Evolutionary conservation across 2,888 invertebrate species (phyloP), one percentile per base, ranked within the genome.

Genomic region (Catocala sponsa): DNA sequence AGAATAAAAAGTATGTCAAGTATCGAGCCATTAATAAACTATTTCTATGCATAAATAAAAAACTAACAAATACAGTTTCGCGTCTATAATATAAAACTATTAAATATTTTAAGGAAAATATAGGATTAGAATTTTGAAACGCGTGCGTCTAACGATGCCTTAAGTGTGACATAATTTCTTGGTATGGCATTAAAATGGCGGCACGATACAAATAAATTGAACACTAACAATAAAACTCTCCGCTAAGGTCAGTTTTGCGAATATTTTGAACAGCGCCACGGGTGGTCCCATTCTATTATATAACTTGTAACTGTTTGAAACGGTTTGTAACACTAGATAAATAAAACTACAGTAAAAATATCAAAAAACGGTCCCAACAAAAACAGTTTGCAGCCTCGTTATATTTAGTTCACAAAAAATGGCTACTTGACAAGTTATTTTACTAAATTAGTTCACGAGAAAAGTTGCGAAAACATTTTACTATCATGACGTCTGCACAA

Each of bases 221-320:
- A 77, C 70, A 79, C 78, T 83, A 81, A 83, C 81, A 84, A 83
- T 86, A 83, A 83, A 84, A 80, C 67, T 60, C 65, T 55, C 38
- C 59, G 64, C 56, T 76, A 82, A 83, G 79, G 81, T 84, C 81
- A 80, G 68, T 74, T 74, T 68, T 61, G 77, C 74, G 73, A 74
- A 71, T 78, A 78, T 73, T 76, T 79, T 60, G 70, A 64, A 50
- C 52, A 57, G 38, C 76, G 53, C 78, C 61, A 74, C 65, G 62
- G 71, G 83, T 76, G 79, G 79, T 68, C 69, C 53, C 38, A 52
- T 72, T 65, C 58, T 65, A 43, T 59, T 56, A 66, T 58, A 68
- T 65, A 70, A 64, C 46, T 55, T 57, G 44, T 64, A 59, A 72
- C 59, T 53, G 56, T 58, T 58, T 10, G 32, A 41, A 68, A 68